Evolutionary conservation across 2,113 vertebrate species (phyloP).

Genomic region (Cynocephalus volans): DNA sequence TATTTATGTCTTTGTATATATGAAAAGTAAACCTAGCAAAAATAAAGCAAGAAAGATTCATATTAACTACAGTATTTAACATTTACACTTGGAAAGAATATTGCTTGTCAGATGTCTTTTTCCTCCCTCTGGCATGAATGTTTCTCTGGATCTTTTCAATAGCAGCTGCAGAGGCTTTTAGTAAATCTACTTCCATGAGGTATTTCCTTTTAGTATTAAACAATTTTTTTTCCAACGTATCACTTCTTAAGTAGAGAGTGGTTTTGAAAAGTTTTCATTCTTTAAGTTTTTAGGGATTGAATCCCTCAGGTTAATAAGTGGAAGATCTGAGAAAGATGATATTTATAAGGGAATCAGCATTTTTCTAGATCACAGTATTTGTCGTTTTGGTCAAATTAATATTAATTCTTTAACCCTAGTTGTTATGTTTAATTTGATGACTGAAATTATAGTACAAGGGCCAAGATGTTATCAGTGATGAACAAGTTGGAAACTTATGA

Average conservation of each 20-base stretch:
- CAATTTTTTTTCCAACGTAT: not conserved
- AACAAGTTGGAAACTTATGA: too few species aligned
- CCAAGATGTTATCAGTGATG: too few species aligned
- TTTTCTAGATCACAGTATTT: too few species aligned
- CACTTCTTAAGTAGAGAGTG: slow-evolving; percentile 11
- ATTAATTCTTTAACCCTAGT: too few species aligned
- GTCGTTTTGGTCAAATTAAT: too few species aligned
- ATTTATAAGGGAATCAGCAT: not conserved
- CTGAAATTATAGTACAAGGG: too few species aligned
- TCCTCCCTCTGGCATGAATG: slow-evolving; percentile 34
- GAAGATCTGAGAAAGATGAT: not conserved
- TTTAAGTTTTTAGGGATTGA: slow-evolving; percentile 44
- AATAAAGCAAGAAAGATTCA: not conserved
- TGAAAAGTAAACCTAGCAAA: not conserved
- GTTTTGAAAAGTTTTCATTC: slow-evolving; percentile 41
- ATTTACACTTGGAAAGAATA: not conserved
- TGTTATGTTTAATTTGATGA: too few species aligned
- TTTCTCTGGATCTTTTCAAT: slow-evolving; percentile 26
- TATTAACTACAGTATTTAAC: not conserved
- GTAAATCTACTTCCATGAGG: slow-evolving; percentile 58
- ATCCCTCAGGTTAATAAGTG: not conserved
- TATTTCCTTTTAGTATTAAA: slow-evolving; percentile 55
- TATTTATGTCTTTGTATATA: too few species aligned
- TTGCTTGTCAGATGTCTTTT: slow-evolving; percentile 2
- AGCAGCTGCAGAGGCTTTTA: not conserved